Evolutionary conservation across 2,113 vertebrate species (phyloP).

Genomic region (Triplophysa tibetana): DNA sequence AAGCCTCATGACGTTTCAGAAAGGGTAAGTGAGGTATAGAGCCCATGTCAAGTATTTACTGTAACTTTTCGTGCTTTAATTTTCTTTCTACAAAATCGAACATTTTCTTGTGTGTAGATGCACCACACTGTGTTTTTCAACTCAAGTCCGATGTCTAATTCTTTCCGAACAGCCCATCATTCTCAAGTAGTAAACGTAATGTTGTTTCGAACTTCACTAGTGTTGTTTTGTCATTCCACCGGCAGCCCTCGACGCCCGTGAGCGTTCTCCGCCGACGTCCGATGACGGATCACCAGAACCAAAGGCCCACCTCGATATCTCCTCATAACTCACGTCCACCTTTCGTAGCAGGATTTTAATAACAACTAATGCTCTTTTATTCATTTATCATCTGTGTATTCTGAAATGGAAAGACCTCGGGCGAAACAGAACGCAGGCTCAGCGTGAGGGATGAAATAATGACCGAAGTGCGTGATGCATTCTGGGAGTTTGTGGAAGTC

Average conservation of each 20-base stretch:
- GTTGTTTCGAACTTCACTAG: slow-evolving; percentile 40
- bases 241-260: slow-evolving; percentile 3
- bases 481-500: slow-evolving; percentile 61
- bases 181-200: slow-evolving; percentile 9
- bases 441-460: slow-evolving; percentile 72
- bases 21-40: neutral
- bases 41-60: neutral
- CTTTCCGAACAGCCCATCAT: neutral
- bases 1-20: slow-evolving; percentile 10
- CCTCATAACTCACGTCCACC: slow-evolving; percentile 51
- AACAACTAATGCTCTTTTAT: slow-evolving; percentile 55
- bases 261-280: slow-evolving; percentile 4
- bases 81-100: neutral
- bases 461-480: slow-evolving; percentile 61
- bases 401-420: slow-evolving; percentile 52
- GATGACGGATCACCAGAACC: slow-evolving; percentile 47
- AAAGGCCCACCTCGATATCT: slow-evolving; percentile 40
- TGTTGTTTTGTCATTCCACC: slow-evolving; percentile 19
- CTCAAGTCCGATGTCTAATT: neutral
- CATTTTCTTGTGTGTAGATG: too few relatives aligned
- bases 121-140: neutral
- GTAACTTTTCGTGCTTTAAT: neutral
- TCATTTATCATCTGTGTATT: slow-evolving; percentile 61
- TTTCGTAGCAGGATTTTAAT: slow-evolving; percentile 52
- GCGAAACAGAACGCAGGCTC: slow-evolving; percentile 66